Percentiles rank a stretch among this genome's conserved stretches.
Conservation (phyloP, 2,797 vertebrate species). For the Aselliscus stoliczkanus region DNA sequence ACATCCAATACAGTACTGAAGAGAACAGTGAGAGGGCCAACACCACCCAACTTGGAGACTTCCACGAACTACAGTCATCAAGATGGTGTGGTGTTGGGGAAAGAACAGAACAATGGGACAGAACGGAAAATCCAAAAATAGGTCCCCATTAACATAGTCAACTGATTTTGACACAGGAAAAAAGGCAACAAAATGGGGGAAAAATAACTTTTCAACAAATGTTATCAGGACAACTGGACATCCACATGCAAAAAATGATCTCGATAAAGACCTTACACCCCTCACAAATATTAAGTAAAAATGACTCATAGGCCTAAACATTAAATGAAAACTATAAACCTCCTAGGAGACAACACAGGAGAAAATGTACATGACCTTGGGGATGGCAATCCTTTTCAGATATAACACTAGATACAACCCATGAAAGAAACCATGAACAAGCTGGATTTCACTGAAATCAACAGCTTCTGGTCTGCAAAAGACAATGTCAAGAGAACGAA, state of each 20-base stretch:
- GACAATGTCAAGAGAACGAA: background rate
- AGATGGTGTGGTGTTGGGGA: accelerated
- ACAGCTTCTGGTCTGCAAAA: background rate
- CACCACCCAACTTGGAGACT: background rate
- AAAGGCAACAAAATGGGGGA: background rate
- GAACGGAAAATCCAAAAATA: accelerated
- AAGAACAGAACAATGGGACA: background rate
- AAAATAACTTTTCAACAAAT: background rate
- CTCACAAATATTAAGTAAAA: background rate
- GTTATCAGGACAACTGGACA: no score
- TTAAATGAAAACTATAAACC: background rate
- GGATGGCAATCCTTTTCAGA: no score
- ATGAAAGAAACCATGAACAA: background rate
- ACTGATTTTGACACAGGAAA: background rate
- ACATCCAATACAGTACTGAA: accelerated
- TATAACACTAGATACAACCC: background rate
- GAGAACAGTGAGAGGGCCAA: background rate
- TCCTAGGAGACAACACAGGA: background rate
- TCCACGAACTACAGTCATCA: accelerated
- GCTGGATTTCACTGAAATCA: background rate
- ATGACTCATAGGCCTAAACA: background rate
- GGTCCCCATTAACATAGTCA: background rate
- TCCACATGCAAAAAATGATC: accelerated
- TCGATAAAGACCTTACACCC: background rate
- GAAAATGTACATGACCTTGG: background rate